Evolutionary conservation across 2,888 invertebrate genomes (phyloP).

Genomic region (Eilema sororculum): DNA sequence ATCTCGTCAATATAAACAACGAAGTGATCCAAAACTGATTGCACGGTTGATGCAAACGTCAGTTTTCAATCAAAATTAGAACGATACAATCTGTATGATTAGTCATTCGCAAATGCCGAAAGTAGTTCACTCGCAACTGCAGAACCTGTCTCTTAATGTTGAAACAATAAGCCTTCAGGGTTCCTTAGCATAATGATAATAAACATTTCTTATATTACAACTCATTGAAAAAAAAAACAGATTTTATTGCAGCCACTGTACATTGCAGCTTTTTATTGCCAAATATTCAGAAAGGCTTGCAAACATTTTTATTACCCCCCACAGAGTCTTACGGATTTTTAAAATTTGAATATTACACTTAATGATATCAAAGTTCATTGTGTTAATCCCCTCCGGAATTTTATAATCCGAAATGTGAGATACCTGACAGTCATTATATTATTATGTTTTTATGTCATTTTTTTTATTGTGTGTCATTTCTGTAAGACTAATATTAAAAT

Average conservation of each 20-base stretch:
- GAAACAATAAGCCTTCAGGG: conserved; percentile 45
- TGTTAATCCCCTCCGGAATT: conserved; percentile 65
- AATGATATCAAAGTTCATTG: conserved; percentile 53
- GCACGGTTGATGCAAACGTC: conserved; percentile 38
- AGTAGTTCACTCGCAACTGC: conserved; percentile 51
- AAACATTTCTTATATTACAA: conserved; percentile 26
- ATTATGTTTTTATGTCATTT: conserved; percentile 27
- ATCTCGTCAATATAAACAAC: conserved; percentile 6
- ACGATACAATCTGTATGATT: conserved; percentile 65
- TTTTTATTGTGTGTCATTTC: conserved; percentile 24
- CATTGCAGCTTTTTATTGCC: conserved; percentile 32
- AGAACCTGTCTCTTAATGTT: conserved; percentile 58
- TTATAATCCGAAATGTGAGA: conserved; percentile 61
- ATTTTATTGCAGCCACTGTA: conserved; percentile 30
- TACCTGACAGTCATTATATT: conserved; percentile 41
- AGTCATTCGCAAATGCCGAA: conserved; percentile 66
- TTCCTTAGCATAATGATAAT: conserved; percentile 38
- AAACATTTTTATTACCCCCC: conserved; percentile 29
- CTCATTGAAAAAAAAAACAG: conserved; percentile 27
- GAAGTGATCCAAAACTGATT: conserved; percentile 12
- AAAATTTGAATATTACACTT: conserved; percentile 48
- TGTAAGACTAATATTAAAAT: background rate
- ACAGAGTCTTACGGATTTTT: conserved; percentile 40
- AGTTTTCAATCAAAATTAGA: conserved; percentile 70
- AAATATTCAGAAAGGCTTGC: conserved; percentile 24